Base-by-base conservation (phyloP, 2,113 vertebrate species). In the Poeciliopsis retropinna region DNA sequence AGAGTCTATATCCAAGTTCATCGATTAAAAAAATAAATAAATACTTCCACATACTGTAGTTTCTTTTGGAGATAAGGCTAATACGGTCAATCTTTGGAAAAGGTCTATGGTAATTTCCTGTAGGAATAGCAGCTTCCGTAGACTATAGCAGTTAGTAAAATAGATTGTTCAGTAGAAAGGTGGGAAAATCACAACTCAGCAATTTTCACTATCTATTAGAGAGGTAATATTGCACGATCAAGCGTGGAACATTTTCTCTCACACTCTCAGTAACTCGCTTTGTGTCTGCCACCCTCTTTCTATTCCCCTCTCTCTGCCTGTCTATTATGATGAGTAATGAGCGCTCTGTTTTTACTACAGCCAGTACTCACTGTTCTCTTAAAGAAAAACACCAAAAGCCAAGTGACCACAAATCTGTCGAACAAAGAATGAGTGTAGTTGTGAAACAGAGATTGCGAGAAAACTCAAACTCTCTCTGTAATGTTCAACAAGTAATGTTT, bases 121-220 rank as follows among this genome's bases (percentile, higher is more conserved):
- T 78, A 86, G 89, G 89, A 91, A 87, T 82, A 86, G 76, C 83
- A 85, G 90, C 90, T 91, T 88, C 87, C 83, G 84, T 62, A 27
- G 69, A 70, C 81, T 60, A 83, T 8, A 78, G 84, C 89, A 60
- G 84, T 92, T 92, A 92, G 89, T 83, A 83, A 91, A 90, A 93
- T 91, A 91, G 87, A 93, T 93, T 83, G 85, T 88, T 83, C 81
- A 65, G 76, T 51, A 75, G 82, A 86, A 85, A 85, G 80, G 72
- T 73, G 89, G 67, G 29, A 86, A 90, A 93, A 85, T 66, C 72
- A 85, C 78, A 82, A 87, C 78, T 92, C 92, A 92, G 92, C 92
- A 84, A 75, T 90, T 91, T 88, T 84, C 77, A 87, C 89, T 92
- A 92, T 92, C 90, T 93, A 92, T 93, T 87, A 92, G 89, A 91